These are phyloP conservation scores for Drosophila helvetica DNA, from an alignment of 2,888 invertebrate species.

Conservation along the genomic window DNA sequence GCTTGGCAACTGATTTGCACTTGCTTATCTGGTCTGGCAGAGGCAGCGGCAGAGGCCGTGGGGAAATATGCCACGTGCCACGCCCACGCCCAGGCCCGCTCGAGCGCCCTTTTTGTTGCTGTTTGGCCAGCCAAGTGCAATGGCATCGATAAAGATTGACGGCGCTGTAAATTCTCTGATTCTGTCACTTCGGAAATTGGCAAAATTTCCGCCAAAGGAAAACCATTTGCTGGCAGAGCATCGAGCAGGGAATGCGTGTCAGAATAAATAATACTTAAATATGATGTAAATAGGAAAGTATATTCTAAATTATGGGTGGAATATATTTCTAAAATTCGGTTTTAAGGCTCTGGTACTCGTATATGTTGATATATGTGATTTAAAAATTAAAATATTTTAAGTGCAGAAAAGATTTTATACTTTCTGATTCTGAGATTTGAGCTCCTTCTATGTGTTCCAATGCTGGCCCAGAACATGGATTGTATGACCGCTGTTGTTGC, in stretches of 20 bases:
- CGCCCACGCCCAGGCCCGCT: conserved; percentile 47
- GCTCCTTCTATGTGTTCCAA: no score
- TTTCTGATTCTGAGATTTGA: no score
- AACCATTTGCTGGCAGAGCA: background rate
- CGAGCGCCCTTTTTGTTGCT: conserved; percentile 44
- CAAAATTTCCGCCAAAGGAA: conserved; percentile 65
- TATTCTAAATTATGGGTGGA: conserved; percentile 19
- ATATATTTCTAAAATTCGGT: background rate
- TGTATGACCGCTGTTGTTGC: background rate
- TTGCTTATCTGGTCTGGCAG: conserved; percentile 63
- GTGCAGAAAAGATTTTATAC: background rate
- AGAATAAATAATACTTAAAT: conserved; percentile 44
- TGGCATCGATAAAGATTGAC: conserved; percentile 79
- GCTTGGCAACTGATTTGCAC: conserved; percentile 74
- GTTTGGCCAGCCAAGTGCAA: conserved; percentile 68
- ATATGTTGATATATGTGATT: no score
- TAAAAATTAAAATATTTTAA: background rate
- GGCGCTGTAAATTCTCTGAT: conserved; percentile 82
- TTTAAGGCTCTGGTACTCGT: background rate
- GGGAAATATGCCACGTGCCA: conserved; percentile 53
- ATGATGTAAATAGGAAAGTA: conserved; percentile 26
- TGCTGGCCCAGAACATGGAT: background rate
- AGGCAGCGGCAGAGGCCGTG: conserved; percentile 18
- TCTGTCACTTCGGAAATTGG: conserved; percentile 82
- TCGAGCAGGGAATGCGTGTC: conserved; percentile 19